phyloP scores from a whole-genome alignment of 2,113 vertebrate species.

The Narcine bancroftii region DNA sequence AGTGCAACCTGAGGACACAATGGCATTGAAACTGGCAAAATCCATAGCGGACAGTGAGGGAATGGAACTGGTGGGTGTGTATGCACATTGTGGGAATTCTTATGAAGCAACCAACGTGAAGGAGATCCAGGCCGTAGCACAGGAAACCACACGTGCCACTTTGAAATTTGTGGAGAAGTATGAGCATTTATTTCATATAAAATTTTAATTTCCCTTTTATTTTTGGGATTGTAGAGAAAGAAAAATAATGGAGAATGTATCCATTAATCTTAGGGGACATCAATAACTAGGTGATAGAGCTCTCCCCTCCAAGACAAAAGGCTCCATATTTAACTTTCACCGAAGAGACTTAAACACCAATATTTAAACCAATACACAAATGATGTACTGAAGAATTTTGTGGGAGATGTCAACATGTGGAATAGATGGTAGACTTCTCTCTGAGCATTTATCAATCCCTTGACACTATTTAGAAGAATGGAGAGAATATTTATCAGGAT shows the following conservation, averaged over 20 bases:
- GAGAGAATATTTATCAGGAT: neutral
- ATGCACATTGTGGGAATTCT: conserved; percentile 70
- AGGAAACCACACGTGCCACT: conserved; percentile 53
- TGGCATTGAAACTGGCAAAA: conserved; percentile 54
- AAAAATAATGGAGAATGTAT: neutral
- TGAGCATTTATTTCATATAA: conserved; percentile 37
- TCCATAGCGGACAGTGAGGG: conserved; percentile 47
- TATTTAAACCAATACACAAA: neutral
- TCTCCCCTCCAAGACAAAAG: neutral
- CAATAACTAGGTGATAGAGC: neutral
- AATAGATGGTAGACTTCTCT: neutral
- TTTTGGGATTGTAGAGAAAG: neutral
- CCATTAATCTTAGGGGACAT: neutral
- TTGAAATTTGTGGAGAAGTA: conserved; percentile 67
- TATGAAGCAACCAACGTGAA: conserved; percentile 58
- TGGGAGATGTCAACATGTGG: no score
- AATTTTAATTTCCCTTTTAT: neutral
- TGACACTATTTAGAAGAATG: neutral
- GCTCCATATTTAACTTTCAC: neutral
- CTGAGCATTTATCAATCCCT: neutral
- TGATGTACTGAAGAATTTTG: neutral
- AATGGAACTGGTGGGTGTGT: conserved; percentile 62
- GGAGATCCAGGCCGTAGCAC: conserved; percentile 58
- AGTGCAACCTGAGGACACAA: conserved; percentile 52
- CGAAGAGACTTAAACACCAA: neutral